phyloP scores from a whole-genome alignment of 2,113 vertebrate genomes.

The Spheniscus mendiculus region DNA sequence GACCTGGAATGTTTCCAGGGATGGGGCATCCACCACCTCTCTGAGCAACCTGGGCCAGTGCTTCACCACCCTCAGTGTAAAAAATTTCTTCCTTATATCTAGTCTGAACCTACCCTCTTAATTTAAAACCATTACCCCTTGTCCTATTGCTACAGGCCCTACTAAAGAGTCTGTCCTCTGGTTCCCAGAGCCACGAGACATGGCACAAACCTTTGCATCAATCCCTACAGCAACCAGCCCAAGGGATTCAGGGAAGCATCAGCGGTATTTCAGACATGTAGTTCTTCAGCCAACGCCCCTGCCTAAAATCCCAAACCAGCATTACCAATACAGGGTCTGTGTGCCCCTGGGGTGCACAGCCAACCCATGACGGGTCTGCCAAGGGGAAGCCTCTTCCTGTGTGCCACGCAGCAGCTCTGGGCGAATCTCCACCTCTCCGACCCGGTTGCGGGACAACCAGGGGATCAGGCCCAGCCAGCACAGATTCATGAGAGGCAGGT shows the following conservation, averaged over 20 bases:
- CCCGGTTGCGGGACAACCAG: too few relatives aligned
- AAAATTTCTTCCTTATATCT: too few relatives aligned
- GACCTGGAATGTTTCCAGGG: too few relatives aligned
- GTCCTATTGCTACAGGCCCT: too few relatives aligned
- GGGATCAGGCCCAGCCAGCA: too few relatives aligned
- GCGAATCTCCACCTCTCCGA: rapidly evolving
- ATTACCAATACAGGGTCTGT: rapidly evolving
- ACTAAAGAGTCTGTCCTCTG: too few relatives aligned
- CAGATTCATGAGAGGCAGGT: too few relatives aligned
- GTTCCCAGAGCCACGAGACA: background rate
- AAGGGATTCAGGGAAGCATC: background rate
- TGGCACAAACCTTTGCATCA: rapidly evolving
- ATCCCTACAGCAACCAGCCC: background rate
- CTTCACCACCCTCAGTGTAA: too few relatives aligned
- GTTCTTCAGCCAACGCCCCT: background rate
- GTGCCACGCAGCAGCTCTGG: background rate
- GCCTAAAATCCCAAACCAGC: background rate
- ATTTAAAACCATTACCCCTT: too few relatives aligned
- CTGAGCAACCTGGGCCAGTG: too few relatives aligned
- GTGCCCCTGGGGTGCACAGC: background rate
- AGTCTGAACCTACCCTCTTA: too few relatives aligned
- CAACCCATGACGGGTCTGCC: rapidly evolving
- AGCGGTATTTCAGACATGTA: rapidly evolving
- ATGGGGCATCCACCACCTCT: too few relatives aligned
- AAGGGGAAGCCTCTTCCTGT: background rate